These are phyloP conservation scores for Drosophila kepulauana DNA, from an alignment of 1,140 invertebrate species.

Conservation along the genomic window DNA sequence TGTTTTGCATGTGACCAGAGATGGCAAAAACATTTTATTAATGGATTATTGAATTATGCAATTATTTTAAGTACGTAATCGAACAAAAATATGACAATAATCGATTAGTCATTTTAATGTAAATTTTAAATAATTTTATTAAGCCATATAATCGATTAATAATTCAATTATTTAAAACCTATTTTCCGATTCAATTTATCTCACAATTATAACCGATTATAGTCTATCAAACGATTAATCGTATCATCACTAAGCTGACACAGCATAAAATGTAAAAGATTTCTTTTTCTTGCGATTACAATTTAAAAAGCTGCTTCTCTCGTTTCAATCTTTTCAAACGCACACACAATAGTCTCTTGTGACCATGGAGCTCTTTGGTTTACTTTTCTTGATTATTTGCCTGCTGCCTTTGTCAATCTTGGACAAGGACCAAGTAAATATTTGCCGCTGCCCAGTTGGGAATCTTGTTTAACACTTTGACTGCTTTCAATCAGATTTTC, in stretches of 20 bases:
- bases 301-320: conserved; percentile 1
- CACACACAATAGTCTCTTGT: not conserved
- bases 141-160: no score
- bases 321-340: not conserved
- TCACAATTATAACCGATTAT: no score
- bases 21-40: not conserved
- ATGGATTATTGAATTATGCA: not conserved
- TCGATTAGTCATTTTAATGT: no score
- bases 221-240: no score
- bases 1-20: not conserved
- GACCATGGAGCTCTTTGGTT: not conserved
- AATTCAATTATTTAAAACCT: no score
- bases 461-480: conserved; percentile 24
- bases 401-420: conserved; percentile 11
- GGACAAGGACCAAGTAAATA: conserved; percentile 33
- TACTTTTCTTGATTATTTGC: not conserved
- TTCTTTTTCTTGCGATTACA: no score
- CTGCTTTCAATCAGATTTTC: conserved; percentile 3
- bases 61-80: conserved; percentile 9
- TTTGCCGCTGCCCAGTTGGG: conserved; percentile 18
- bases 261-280: no score
- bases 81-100: no score
- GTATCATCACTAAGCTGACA: no score
- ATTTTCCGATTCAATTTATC: no score
- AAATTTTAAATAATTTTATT: no score